Evolutionary conservation across 1,140 invertebrate species (phyloP), one percentile per base, ranked within the genome.

Genomic region (Scaptomyza pallida): DNA sequence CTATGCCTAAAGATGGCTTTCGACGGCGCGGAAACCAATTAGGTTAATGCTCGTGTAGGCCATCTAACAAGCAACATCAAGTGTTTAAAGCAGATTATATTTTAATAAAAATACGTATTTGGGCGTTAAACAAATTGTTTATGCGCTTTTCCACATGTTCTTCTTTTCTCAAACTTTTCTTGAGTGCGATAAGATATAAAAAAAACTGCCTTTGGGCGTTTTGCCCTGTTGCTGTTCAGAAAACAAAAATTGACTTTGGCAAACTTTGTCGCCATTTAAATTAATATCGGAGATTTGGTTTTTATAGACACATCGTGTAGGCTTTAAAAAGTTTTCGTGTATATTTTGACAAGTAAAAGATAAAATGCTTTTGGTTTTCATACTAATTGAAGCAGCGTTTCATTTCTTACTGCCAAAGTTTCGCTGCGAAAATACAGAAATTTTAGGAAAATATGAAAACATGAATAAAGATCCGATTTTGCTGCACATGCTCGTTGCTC

Each of bases 1-100:
- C 43, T 60, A 40, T 30, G 45, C 16, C 26, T 33, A 15, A 55
- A 41, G 37, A 40, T 48, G 21, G 17, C 33, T 5, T 23, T 23
- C 30, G 52, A 40, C 41, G 50, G 52, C 26, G 33, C 41, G 57
- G 44, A 15, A 70, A 70, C 67, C 83, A 86, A 88, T 88, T 86
- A 86, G 78, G 74, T 69, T 86, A 88, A 86, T 86, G 82, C 33
- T 67, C 40, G 61, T 47, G 62, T 45, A 64, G 37, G 59, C 15
- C 5, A 30, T 43, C 23, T 26, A 9, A 37, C n/a, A 37, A 13
- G 4, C 23, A 44, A 0, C 2, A 5, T 37, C 26, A 57, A 68
- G 37, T 60, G 55, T 45, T 44, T 60, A 21, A 60, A 65, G 68
- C 54, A 67, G 61, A 75, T 67, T 75, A 51, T 19, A 72, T 67